Conservation (phyloP, 2,888 invertebrate genomes). For the Drosophila kanekoi region DNA sequence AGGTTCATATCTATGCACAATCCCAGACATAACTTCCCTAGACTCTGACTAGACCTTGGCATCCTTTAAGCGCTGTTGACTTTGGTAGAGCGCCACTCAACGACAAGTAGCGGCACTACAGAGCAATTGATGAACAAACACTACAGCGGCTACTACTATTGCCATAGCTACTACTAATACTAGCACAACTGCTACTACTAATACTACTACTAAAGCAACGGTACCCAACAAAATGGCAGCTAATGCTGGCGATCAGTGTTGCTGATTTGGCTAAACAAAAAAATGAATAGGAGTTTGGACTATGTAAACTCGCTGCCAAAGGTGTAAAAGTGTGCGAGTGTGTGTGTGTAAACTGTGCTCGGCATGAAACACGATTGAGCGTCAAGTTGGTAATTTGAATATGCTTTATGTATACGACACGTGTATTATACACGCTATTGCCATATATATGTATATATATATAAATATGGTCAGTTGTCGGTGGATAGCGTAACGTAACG, state of each 20-base stretch:
- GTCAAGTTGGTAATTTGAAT: conserved; percentile 73
- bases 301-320: background rate
- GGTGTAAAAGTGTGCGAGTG: background rate
- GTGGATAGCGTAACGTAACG: conserved; percentile 64
- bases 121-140: conserved; percentile 24
- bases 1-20: background rate
- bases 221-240: conserved; percentile 58
- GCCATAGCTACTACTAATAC: conserved; percentile 3
- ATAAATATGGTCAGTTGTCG: conserved; percentile 49
- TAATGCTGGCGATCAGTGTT: conserved; percentile 67
- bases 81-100: conserved; percentile 54
- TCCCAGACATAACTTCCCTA: too few species aligned
- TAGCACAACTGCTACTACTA: background rate
- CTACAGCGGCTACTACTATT: conserved; percentile 20
- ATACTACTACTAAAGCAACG: conserved; percentile 2
- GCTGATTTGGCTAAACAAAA: conserved; percentile 73
- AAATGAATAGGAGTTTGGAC: conserved; percentile 60
- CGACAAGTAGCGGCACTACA: conserved; percentile 60
- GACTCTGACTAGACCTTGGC: conserved; percentile 42
- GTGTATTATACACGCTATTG: conserved; percentile 38
- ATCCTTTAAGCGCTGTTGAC: conserved; percentile 30
- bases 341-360: conserved; percentile 9
- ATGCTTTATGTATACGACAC: conserved; percentile 64
- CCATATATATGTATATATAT: conserved; percentile 9
- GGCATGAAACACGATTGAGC: conserved; percentile 20